Evolutionary conservation across 2,888 invertebrate genomes (phyloP).

Genomic region (Thelaira solivaga): DNA sequence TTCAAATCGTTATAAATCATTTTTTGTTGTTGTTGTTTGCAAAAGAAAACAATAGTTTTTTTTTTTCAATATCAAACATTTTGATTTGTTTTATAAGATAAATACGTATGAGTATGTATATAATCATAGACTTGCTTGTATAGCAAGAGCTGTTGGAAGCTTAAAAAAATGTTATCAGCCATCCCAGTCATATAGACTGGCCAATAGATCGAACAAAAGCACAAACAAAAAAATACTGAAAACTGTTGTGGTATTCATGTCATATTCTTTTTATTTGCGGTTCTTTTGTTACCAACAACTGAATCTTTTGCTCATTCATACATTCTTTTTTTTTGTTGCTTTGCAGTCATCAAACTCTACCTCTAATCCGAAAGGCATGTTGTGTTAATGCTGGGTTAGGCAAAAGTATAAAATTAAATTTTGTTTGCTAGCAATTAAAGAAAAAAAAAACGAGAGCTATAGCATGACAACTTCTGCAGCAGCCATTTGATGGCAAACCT

Average conservation of each 20-base stretch:
- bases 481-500: too few species aligned
- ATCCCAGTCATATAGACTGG: not conserved
- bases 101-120: conserved; percentile 24
- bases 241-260: conserved; percentile 53
- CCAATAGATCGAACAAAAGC: not conserved
- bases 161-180: not conserved
- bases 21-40: conserved; percentile 1
- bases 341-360: not conserved
- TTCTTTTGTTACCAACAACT: conserved; percentile 48
- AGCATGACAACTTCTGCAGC: too few species aligned
- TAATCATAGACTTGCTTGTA: too few species aligned
- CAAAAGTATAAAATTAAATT: too few species aligned
- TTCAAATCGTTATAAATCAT: conserved; percentile 50
- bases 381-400: not conserved
- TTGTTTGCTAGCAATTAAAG: too few species aligned
- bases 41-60: conserved; percentile 16
- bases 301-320: conserved; percentile 21
- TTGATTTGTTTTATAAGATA: conserved; percentile 38
- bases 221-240: not conserved
- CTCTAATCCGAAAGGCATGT: not conserved
- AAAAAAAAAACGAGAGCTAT: too few species aligned
- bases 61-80: conserved; percentile 32
- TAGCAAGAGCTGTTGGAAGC: conserved; percentile 11
- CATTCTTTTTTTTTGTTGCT: conserved; percentile 10
- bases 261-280: conserved; percentile 52